Evolutionary conservation across 2,797 vertebrate genomes (phyloP), one percentile per base, ranked within the genome.

Genomic region (Morus bassanus): DNA sequence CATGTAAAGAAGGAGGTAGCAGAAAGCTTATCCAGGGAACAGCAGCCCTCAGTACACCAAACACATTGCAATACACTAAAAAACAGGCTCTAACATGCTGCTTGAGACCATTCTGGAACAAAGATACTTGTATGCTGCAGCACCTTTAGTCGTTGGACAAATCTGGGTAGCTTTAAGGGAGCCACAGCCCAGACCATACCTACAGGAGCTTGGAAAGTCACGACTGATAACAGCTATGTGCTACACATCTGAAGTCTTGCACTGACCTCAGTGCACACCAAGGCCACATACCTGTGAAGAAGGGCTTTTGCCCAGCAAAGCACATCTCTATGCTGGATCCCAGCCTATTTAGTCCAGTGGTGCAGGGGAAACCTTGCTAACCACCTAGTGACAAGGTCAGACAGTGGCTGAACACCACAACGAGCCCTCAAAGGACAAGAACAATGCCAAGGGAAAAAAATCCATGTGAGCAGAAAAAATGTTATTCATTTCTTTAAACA

Each of bases 211-310:
- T 30, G 14, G 11, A 59, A 64, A 69, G 37, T 31, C 57, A 22
- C 1, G 7, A 56, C 9, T 16, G 18, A 22, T 19, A 30, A 5
- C 33, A 23, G 31, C 13, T 8, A 18, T 0, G 6, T 13, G 54
- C 41, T 14, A 8, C 7, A 18, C 21, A 17, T 11, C 48, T 2
- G 6, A 35, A 68, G 31, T 3, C 33, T n/a, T 15, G 21, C 8
- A 1, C 53, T 30, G 31, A 8, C 30, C 30, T 59, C 43, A 6
- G 43, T 0, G 30, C 19, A 22, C 31, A 33, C 21, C 24, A 3
- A 2, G 14, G 51, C 33, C 65, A 30, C 28, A 1, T 5, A 27
- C 5, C 25, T 33, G 4, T 1, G 13, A 51, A 51, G 33, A 80
- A 57, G 51, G 11, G 28, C 8, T 54, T 39, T 30, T 17, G 19